phyloP scores from a whole-genome alignment of 2,113 vertebrate species.

The Eretmochelys imbricata region DNA sequence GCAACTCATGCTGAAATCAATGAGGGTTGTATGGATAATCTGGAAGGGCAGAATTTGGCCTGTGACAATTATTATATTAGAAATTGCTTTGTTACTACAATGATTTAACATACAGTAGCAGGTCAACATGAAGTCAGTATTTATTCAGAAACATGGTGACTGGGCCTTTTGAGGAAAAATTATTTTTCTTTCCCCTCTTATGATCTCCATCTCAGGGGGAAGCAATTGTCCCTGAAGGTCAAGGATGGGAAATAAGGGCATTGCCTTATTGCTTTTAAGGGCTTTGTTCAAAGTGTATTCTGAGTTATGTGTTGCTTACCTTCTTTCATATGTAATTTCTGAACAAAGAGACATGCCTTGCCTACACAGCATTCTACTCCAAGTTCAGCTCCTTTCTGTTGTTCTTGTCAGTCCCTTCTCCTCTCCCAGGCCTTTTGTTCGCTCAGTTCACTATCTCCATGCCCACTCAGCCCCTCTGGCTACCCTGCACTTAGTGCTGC shows the following conservation, averaged over 20 bases:
- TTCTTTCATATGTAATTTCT: not conserved
- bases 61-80: not conserved
- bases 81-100: not conserved
- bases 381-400: not conserved
- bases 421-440: not conserved
- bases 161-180: not conserved
- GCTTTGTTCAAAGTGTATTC: not conserved
- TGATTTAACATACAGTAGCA: not conserved
- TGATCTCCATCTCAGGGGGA: not conserved
- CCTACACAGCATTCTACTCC: not conserved
- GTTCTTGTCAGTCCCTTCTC: not conserved
- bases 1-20: not conserved
- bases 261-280: not conserved
- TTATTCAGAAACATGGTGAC: not conserved
- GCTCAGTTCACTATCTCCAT: not conserved
- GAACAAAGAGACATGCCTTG: not conserved
- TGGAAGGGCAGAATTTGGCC: not conserved
- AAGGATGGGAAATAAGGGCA: not conserved
- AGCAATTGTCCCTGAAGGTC: not conserved
- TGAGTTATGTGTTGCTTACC: not conserved
- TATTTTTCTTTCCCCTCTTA: not conserved
- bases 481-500: not conserved
- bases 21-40: not conserved
- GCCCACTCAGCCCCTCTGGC: not conserved
- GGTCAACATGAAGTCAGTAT: not conserved